A percentile compares a stretch with the other conserved stretches of the same genome.
Evolutionary conservation across 2,888 invertebrate species (phyloP).

Genomic region (Eilema depressum): DNA sequence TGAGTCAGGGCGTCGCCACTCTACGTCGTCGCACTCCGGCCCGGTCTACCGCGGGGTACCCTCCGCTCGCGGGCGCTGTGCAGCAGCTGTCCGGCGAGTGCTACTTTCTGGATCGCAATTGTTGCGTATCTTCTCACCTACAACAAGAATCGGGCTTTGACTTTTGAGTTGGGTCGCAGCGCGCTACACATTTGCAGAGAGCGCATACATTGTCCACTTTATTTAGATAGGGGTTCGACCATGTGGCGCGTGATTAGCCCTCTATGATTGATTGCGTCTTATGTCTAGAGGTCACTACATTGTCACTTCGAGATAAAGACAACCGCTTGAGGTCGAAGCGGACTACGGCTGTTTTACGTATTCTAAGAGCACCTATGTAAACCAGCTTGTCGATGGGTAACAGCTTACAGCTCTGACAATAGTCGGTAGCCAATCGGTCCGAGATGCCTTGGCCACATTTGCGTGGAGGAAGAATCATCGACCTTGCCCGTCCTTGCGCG

Average conservation of each 20-base stretch:
- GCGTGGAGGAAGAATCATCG: constrained; percentile 61
- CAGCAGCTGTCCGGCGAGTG: not conserved
- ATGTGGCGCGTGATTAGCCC: constrained; percentile 56
- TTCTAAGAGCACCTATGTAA: no score
- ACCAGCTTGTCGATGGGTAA: not conserved
- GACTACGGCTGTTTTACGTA: constrained; percentile 28
- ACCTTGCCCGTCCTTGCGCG: constrained; percentile 80
- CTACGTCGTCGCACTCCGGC: constrained; percentile 4
- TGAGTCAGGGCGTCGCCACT: constrained; percentile 24
- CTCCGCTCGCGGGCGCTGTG: not conserved
- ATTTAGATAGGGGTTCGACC: constrained; percentile 20
- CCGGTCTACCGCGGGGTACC: constrained; percentile 12
- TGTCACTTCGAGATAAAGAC: constrained; percentile 53
- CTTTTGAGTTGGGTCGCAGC: not conserved
- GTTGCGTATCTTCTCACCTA: not conserved
- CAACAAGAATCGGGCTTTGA: not conserved
- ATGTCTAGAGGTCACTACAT: constrained; percentile 57
- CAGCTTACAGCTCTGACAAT: not conserved
- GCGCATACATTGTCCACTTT: constrained; percentile 15
- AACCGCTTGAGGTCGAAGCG: constrained; percentile 60
- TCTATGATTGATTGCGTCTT: constrained; percentile 52
- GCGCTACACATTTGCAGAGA: not conserved
- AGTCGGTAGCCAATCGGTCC: constrained; percentile 5
- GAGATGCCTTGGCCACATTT: constrained; percentile 25
- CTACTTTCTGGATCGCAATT: not conserved